These are phyloP conservation scores for Lindbergichthys nudifrons DNA, from an alignment of 2,797 vertebrate species.

Conservation along the genomic window DNA sequence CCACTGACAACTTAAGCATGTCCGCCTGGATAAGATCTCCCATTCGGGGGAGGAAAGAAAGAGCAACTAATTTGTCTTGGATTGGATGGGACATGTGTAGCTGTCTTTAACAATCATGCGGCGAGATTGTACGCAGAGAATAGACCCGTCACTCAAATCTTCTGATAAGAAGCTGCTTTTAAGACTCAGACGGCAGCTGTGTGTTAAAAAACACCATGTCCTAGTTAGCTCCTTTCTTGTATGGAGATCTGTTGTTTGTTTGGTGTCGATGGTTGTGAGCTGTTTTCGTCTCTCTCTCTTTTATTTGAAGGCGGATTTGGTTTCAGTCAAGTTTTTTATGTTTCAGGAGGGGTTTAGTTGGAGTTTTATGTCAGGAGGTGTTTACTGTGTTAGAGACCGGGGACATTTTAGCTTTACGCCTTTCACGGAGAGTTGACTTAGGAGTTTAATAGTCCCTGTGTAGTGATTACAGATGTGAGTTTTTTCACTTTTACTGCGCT, in stretches of 20 bases:
- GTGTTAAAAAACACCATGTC: constrained; percentile 53
- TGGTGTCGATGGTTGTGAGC: constrained; percentile 24
- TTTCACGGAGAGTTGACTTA: constrained; percentile 38
- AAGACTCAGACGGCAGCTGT: constrained; percentile 56
- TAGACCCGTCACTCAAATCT: constrained; percentile 74
- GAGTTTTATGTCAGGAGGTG: constrained; percentile 51
- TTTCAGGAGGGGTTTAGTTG: constrained; percentile 25
- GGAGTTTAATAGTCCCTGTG: constrained; percentile 44
- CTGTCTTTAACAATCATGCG: constrained; percentile 79
- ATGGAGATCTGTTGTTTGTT: constrained; percentile 43
- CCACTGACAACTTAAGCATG: constrained; percentile 82
- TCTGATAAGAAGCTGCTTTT: constrained; percentile 75
- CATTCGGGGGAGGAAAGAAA: constrained; percentile 63
- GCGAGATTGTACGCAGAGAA: constrained; percentile 77
- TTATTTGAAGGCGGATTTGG: constrained; percentile 30
- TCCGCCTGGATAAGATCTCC: constrained; percentile 82
- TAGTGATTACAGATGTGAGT: constrained; percentile 63
- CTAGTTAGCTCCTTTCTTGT: constrained; percentile 48
- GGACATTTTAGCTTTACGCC: constrained; percentile 49
- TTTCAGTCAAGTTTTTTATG: constrained; percentile 24
- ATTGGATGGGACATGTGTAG: constrained; percentile 80
- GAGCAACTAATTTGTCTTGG: constrained; percentile 78
- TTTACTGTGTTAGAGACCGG: constrained; percentile 54
- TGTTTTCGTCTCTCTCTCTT: constrained; percentile 19
- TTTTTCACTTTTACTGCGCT: constrained; percentile 33